A percentile compares a stretch with the other conserved stretches of the same genome.
Evolutionary conservation across 92 coral and sea anemone species (phyloP).

Genomic region (Parazoanthus atlanticus): DNA sequence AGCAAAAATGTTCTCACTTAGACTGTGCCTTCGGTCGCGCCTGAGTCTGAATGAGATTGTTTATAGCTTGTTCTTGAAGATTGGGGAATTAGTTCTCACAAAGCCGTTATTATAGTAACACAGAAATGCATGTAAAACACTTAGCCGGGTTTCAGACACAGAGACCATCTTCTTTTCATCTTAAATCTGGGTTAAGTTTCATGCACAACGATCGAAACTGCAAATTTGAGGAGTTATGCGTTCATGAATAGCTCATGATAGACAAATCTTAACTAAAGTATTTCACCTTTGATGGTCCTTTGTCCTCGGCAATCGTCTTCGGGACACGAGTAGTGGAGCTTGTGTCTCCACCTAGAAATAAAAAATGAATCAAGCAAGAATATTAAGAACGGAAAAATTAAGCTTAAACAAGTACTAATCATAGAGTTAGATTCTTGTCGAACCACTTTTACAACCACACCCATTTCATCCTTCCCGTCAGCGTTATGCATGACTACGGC

Average conservation of each 20-base stretch:
- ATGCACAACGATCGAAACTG: too few species aligned
- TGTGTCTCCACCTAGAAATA: background rate
- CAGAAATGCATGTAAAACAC: too few species aligned
- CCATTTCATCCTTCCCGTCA: background rate
- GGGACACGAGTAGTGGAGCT: background rate
- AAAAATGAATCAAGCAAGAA: background rate
- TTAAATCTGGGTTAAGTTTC: too few species aligned
- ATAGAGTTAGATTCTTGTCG: background rate
- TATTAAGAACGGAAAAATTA: background rate
- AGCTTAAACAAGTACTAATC: background rate
- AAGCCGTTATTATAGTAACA: too few species aligned
- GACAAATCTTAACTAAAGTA: background rate
- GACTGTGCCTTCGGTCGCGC: too few species aligned
- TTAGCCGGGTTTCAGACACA: too few species aligned
- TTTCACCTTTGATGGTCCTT: slow-evolving; percentile 11
- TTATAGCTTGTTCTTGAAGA: too few species aligned
- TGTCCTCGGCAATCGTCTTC: slow-evolving; percentile 2
- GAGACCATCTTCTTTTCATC: too few species aligned
- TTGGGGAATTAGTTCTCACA: too few species aligned
- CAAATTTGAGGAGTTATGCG: background rate
- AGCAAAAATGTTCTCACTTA: too few species aligned
- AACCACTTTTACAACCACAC: background rate
- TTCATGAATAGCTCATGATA: background rate
- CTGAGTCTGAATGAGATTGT: too few species aligned
- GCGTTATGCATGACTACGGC: background rate